Conservation (phyloP, 35 echinoderm and acorn worm genomes). For the Diadema setosum region DNA sequence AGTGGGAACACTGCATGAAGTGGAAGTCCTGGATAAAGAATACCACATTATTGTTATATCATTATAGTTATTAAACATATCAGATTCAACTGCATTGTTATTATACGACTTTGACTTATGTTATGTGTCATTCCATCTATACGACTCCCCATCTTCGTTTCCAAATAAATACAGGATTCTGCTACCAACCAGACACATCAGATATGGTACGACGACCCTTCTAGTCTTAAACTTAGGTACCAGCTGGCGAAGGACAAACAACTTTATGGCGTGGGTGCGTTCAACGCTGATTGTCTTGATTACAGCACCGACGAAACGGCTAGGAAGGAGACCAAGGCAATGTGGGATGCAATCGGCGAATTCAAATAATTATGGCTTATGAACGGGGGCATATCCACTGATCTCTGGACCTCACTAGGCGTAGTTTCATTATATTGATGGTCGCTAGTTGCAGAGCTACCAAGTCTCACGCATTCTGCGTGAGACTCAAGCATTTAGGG, state of each 20-base stretch:
- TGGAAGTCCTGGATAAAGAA: background rate
- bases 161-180: background rate
- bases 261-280: slow-evolving; percentile 34
- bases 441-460: no score
- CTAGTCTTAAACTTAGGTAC: slow-evolving; percentile 7
- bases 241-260: slow-evolving; percentile 7
- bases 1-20: background rate
- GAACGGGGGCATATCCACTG: no score
- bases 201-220: slow-evolving; percentile 72
- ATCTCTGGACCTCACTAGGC: no score
- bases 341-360: slow-evolving; percentile 89
- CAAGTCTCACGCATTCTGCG: no score
- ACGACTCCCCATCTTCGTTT: background rate
- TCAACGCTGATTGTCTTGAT: slow-evolving; percentile 43
- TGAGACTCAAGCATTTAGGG: no score
- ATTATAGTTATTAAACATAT: background rate
- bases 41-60: background rate
- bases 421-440: no score
- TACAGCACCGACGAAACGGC: slow-evolving; percentile 22
- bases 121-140: background rate
- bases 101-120: background rate
- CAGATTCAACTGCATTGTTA: background rate
- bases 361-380: no score
- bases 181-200: background rate
- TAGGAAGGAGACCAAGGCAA: slow-evolving; percentile 33